Evolutionary conservation across 2,888 invertebrate species (phyloP).

Genomic region (Drosophila neotestacea): DNA sequence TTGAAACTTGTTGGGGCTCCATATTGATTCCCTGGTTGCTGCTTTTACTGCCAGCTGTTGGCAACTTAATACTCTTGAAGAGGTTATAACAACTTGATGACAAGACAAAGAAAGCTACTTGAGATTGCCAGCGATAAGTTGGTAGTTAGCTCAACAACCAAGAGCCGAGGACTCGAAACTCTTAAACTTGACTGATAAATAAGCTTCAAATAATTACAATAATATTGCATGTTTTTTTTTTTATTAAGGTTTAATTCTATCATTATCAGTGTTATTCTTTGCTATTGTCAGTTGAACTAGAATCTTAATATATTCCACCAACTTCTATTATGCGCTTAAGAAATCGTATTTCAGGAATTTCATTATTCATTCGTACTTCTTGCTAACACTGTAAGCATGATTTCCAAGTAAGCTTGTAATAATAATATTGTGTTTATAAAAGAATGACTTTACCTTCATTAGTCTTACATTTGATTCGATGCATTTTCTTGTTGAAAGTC

Average conservation of each 20-base stretch:
- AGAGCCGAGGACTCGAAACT: slow-evolving; percentile 5
- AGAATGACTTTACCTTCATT: neutral
- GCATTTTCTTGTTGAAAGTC: neutral
- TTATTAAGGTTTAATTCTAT: neutral
- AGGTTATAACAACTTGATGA: slow-evolving; percentile 18
- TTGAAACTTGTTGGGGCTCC: slow-evolving; percentile 30
- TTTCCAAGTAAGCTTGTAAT: neutral
- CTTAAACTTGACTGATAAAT: neutral
- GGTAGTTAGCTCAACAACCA: slow-evolving; percentile 2
- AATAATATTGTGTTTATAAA: neutral
- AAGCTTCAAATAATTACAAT: slow-evolving; percentile 10
- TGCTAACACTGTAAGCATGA: neutral
- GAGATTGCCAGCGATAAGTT: neutral
- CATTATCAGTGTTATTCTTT: neutral
- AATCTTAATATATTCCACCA: neutral
- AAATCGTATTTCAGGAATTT: neutral
- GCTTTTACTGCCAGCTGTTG: slow-evolving; percentile 41
- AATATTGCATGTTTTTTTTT: neutral
- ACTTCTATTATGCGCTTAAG: neutral
- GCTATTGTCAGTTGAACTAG: neutral
- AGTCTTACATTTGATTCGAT: neutral
- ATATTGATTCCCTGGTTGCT: slow-evolving; percentile 53
- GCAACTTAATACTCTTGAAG: slow-evolving; percentile 37
- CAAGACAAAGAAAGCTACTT: slow-evolving; percentile 9
- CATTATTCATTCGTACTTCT: neutral